Evolutionary conservation across 2,888 invertebrate genomes (phyloP), one percentile per base, ranked within the genome.

Genomic region (Dusona sp.): DNA sequence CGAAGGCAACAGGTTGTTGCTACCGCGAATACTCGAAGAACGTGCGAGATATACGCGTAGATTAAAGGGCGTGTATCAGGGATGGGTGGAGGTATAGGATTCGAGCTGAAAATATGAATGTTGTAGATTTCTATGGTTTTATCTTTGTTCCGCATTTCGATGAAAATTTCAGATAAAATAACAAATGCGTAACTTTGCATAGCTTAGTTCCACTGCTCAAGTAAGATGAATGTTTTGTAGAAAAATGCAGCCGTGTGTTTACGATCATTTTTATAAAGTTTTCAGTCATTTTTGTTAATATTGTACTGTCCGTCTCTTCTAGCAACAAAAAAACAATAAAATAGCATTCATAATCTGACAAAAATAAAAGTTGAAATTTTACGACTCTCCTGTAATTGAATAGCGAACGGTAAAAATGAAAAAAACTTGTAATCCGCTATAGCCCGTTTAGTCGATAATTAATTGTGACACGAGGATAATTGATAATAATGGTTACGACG

Each of bases 1-100:
- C 38, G 48, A 72, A 65, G n/a, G 73, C 78, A 83, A 83, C 78
- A 83, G 83, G 83, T 83, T 83, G 83, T 65, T 79, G 83, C 70
- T 42, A 83, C 78, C 45, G 73, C 78, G 54, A 65, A 67, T 45
- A 61, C 64, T 61, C 25, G 7, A 54, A 67, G 65, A 78, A 57
- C 65, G 68, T 42, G 42, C 38, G 13, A 45, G 65, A 57, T 42
- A 78, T 33, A 54, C 25, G 64, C 25, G 25, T 29, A 67, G 78
- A 83, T 79, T 67, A 79, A 73, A 79, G 42, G 16, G 83, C 67
- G 54, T 65, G 45, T 64, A 48, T 65, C 65, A 36, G 42, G 25
- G 42, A 64, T 48, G 42, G 42, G 22, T 65, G 72, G 54, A 79
- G 42, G 54, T 65, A 38, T 8, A 9, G 25, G 3, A 13, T 0